These are phyloP conservation scores for Hystrix cristata DNA, from an alignment of 2,113 vertebrate species.

Conservation along the genomic window DNA sequence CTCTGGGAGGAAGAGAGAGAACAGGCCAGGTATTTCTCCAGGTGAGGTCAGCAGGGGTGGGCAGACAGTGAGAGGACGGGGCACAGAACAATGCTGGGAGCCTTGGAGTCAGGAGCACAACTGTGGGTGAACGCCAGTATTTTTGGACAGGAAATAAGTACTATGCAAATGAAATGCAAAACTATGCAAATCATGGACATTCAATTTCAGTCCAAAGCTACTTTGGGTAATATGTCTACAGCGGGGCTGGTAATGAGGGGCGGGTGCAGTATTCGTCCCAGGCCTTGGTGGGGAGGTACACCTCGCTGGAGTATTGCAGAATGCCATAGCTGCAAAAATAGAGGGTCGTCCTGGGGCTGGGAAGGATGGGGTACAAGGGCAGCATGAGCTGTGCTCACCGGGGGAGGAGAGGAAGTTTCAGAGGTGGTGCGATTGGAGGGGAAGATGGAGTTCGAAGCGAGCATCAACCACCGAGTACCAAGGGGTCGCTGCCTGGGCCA, in stretches of 20 bases:
- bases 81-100: background rate
- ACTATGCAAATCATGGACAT: conserved; percentile 71
- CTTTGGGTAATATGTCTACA: conserved; percentile 66
- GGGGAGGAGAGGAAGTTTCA: background rate
- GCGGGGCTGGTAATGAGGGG: conserved; percentile 26
- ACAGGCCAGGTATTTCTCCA: background rate
- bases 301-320: background rate
- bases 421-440: background rate
- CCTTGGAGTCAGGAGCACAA: background rate
- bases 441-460: background rate
- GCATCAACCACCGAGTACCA: no score
- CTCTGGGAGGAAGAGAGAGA: background rate
- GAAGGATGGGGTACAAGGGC: background rate
- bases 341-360: background rate
- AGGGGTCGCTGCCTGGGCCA: accelerated
- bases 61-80: background rate
- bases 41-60: background rate
- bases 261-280: background rate
- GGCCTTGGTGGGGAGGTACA: background rate
- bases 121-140: conserved; percentile 59
- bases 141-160: conserved; percentile 67
- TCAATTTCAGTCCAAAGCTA: conserved; percentile 71
- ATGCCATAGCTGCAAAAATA: background rate
- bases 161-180: conserved; percentile 81
- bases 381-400: no score